Conservation (phyloP, 2,888 invertebrate species). For the Galerucella pusilla region DNA sequence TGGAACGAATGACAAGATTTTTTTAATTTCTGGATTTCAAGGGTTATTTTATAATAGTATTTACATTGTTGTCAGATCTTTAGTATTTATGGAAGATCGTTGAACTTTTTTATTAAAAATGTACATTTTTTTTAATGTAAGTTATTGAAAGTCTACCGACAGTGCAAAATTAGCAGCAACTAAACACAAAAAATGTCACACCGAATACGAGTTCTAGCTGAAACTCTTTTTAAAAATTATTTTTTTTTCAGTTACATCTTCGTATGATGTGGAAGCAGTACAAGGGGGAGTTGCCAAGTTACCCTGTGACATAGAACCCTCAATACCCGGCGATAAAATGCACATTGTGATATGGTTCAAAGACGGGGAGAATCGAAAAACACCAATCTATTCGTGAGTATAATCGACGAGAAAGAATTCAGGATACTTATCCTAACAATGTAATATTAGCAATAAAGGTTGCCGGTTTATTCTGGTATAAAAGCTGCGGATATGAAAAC, state of each 20-base stretch:
- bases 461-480: constrained; percentile 5
- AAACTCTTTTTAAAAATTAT: no score
- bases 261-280: constrained; percentile 67
- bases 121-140: no score
- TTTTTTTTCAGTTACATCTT: constrained; percentile 58
- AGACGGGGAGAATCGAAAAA: constrained; percentile 67
- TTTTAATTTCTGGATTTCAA: no score
- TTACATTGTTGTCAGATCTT: no score
- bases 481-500: constrained; percentile 13
- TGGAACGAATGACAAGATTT: no score
- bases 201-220: no score
- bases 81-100: no score
- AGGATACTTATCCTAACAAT: not conserved
- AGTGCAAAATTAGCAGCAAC: no score
- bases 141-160: no score
- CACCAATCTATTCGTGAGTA: constrained; percentile 73
- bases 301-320: constrained; percentile 71
- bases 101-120: no score
- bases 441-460: constrained; percentile 12
- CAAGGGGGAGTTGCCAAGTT: constrained; percentile 71
- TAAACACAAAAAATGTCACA: no score
- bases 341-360: constrained; percentile 75
- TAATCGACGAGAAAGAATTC: constrained; percentile 9
- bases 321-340: constrained; percentile 69
- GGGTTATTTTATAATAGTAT: no score